A percentile compares a stretch with the other conserved stretches of the same genome.
phyloP scores from a whole-genome alignment of 2,113 vertebrate species.

The Bos indicus region DNA sequence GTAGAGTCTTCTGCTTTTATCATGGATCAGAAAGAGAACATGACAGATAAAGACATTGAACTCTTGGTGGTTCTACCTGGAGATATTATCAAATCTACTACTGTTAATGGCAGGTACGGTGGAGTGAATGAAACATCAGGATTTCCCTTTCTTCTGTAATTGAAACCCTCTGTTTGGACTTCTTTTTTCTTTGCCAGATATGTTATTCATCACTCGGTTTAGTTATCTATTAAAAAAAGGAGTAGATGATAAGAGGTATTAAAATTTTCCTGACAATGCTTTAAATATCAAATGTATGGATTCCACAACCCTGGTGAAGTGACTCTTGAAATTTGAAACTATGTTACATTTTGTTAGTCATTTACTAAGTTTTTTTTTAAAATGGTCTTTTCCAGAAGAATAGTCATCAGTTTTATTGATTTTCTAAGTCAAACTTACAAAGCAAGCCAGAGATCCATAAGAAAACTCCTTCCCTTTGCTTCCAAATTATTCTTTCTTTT shows the following conservation, averaged over 20 bases:
- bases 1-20: slow-evolving; percentile 73
- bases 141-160: not conserved
- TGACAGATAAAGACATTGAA: slow-evolving; percentile 88
- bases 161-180: not conserved
- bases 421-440: not conserved
- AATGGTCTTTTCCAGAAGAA: not conserved
- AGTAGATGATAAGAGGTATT: not conserved
- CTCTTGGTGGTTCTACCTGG: slow-evolving; percentile 93
- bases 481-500: not conserved
- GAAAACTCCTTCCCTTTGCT: not conserved
- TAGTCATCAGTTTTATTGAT: not conserved
- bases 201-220: not conserved
- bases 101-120: slow-evolving; percentile 90
- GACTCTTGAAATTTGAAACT: not conserved
- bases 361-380: not conserved
- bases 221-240: not conserved
- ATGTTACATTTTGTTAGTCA: not conserved
- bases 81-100: slow-evolving; percentile 87
- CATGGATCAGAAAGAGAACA: slow-evolving; percentile 93
- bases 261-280: not conserved
- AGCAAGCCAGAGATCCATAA: not conserved
- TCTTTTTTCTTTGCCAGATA: not conserved
- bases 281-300: not conserved
- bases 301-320: not conserved
- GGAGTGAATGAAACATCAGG: not conserved